Percentiles rank a stretch among this genome's conserved stretches.
Conservation (phyloP, 2,113 vertebrate species). For the Megaleporinus macrocephalus region DNA sequence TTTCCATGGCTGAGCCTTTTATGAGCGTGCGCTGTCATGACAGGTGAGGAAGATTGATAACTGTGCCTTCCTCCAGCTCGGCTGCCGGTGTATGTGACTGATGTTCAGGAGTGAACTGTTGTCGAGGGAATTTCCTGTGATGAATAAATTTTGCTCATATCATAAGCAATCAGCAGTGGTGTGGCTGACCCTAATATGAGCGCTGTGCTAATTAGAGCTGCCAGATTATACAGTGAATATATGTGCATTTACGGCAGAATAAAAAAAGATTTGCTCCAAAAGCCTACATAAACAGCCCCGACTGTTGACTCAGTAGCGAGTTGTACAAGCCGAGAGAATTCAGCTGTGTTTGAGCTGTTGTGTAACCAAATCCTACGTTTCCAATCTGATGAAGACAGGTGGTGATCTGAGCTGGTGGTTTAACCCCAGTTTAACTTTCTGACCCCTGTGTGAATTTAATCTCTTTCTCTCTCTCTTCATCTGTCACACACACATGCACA, state of each 20-base stretch:
- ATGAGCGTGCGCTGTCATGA: not conserved
- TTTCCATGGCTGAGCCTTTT: not conserved
- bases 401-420: constrained; percentile 26
- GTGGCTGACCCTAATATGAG: not conserved
- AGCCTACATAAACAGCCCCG: not conserved
- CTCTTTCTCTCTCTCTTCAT: constrained; percentile 3
- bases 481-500: constrained; percentile 7
- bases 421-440: constrained; percentile 43
- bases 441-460: constrained; percentile 7
- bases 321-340: not conserved
- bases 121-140: constrained; percentile 5
- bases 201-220: constrained; percentile 2
- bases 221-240: not conserved
- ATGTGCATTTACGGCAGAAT: not conserved
- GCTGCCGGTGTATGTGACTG: not conserved
- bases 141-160: constrained; percentile 20
- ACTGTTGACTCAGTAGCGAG: not conserved
- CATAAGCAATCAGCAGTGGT: not conserved
- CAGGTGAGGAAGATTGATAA: not conserved
- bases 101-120: not conserved
- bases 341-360: constrained; percentile 8
- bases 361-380: constrained; percentile 39
- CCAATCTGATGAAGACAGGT: constrained; percentile 40
- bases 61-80: not conserved
- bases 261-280: not conserved